Conservation (phyloP, 2,113 vertebrate genomes). For the Elachura formosa region DNA sequence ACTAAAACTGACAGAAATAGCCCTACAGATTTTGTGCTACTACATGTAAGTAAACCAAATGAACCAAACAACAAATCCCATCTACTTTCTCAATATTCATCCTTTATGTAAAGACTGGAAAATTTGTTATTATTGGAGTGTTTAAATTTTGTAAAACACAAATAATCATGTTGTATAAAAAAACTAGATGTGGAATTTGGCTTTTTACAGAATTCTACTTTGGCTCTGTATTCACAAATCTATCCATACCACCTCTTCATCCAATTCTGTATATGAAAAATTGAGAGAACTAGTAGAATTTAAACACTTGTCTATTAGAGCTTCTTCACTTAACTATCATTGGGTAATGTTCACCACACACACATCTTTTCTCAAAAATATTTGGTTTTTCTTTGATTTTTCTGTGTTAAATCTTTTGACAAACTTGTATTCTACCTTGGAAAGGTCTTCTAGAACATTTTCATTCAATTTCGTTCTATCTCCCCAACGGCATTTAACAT, state of each 20-base stretch:
- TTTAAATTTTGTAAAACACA: neutral
- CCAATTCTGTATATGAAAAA: neutral
- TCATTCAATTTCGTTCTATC: neutral
- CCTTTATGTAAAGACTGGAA: fast-evolving
- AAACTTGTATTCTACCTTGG: neutral
- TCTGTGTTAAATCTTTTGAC: neutral
- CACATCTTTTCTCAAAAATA: neutral
- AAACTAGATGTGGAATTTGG: too few species aligned
- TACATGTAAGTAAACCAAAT: neutral
- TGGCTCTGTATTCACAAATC: neutral
- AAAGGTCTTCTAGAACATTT: neutral
- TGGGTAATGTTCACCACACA: neutral
- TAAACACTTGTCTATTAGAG: neutral
- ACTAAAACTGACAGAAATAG: neutral
- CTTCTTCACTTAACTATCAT: neutral
- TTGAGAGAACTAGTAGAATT: neutral
- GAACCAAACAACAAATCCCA: fast-evolving
- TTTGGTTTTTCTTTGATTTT: neutral
- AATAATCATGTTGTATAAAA: too few species aligned
- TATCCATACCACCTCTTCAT: neutral
- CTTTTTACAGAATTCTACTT: neutral
- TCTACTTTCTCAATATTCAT: neutral
- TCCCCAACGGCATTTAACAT: neutral
- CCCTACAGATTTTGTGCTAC: neutral
- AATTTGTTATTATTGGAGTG: neutral